Evolutionary conservation across 2,888 invertebrate species (phyloP), one percentile per base, ranked within the genome.

Genomic region (Stenichneumon culpator): DNA sequence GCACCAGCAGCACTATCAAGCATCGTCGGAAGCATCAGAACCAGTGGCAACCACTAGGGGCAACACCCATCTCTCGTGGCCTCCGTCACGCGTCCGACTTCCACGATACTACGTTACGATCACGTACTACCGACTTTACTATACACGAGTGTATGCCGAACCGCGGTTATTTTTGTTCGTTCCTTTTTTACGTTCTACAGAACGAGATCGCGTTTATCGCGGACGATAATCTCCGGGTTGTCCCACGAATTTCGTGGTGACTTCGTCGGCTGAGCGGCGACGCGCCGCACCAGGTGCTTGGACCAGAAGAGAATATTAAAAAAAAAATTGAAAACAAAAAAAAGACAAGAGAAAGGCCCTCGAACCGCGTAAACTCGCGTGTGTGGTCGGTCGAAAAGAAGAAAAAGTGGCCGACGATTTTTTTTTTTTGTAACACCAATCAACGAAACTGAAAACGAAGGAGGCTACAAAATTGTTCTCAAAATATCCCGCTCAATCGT

Each of bases 41-140:
- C 63, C 79, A 68, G 83, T 74, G 74, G 69, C 74, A 77, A 77
- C 84, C 60, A 82, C 84, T 77, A 82, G 80, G 79, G 83, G 78
- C 81, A 78, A 84, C 84, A 86, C 83, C 86, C 83, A 86, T 87
- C 83, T 82, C 75, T 77, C 80, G 74, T 82, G 81, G 83, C 22
- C 80, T 78, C 84, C 70, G 81, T 79, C 82, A 85, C 85, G 82
- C 85, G 79, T 83, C 69, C 54, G 44, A 63, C 80, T 68, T 80
- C 69, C 57, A 80, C 86, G 77, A 16, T 81, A 81, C 65, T 72
- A 74, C 75, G 80, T 70, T 82, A 82, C 82, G 50, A 47, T 19
- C 63, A 70, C 78, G 67, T 70, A 74, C 82, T 69, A 77, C 50
- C 44, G 44, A 82, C 77, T 50, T 50, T 44, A 80, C 47, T 68